These are phyloP conservation scores for Rhagium mordax DNA, from an alignment of 2,888 invertebrate species.

Conservation along the genomic window DNA sequence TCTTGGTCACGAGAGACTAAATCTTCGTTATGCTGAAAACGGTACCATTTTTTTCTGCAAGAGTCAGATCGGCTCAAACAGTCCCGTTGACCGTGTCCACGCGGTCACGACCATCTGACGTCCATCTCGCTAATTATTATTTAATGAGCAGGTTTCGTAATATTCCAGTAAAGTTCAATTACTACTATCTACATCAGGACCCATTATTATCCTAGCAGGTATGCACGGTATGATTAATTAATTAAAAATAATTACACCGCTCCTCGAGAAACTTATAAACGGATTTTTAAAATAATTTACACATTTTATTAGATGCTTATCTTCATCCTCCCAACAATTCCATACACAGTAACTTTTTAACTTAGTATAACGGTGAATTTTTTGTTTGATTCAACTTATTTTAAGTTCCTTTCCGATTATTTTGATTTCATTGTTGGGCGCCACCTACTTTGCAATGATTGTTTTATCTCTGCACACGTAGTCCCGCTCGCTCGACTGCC, in stretches of 20 bases:
- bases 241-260: not conserved
- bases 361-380: no score
- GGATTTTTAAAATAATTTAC: not conserved
- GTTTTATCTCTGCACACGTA: no score
- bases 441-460: no score
- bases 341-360: no score
- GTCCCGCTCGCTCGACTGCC: no score
- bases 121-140: not conserved
- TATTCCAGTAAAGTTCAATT: not conserved
- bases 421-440: no score
- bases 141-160: not conserved
- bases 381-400: no score
- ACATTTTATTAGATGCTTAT: no score
- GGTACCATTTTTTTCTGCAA: not conserved
- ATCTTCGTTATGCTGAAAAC: no score
- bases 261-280: not conserved
- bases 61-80: not conserved
- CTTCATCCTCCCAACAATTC: no score
- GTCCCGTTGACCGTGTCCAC: not conserved
- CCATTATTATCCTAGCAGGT: not conserved
- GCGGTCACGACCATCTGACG: not conserved
- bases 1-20: no score
- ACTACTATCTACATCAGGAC: not conserved
- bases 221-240: not conserved
- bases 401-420: no score